Evolutionary conservation across 2,113 vertebrate species (phyloP).

Genomic region (Mirza zaza): DNA sequence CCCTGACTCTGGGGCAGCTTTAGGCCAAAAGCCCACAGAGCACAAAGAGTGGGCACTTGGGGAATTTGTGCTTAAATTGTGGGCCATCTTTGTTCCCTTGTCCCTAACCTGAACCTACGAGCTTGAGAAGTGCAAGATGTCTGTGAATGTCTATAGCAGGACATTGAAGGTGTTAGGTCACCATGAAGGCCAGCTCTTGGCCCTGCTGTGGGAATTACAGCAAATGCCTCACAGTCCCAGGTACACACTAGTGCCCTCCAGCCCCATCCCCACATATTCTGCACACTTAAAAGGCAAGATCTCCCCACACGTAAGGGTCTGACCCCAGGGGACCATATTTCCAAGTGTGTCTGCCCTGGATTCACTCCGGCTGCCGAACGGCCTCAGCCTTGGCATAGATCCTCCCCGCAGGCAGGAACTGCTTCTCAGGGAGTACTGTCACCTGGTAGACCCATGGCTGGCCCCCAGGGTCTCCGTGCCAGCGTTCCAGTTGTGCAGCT

Average conservation of each 20-base stretch:
- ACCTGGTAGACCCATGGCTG: not conserved
- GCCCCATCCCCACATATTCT: not conserved
- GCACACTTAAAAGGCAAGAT: not conserved
- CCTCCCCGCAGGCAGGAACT: not conserved
- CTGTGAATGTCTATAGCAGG: not conserved
- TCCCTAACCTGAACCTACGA: not conserved
- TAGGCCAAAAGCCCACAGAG: not conserved
- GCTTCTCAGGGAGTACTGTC: not conserved
- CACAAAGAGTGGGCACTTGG: conserved; percentile 28
- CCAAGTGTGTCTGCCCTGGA: not conserved
- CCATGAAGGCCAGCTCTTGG: not conserved
- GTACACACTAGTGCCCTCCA: not conserved
- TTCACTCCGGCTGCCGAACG: not conserved
- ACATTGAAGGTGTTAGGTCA: not conserved
- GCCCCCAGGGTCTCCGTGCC: not conserved
- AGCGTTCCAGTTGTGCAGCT: accelerated
- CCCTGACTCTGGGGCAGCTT: not conserved
- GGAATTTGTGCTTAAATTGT: conserved; percentile 44
- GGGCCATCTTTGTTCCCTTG: not conserved
- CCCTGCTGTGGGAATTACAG: not conserved
- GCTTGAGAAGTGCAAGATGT: not conserved
- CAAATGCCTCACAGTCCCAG: not conserved
- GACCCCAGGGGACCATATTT: not conserved
- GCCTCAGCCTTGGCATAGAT: not conserved
- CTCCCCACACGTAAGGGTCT: not conserved